These are phyloP conservation scores for Conus betulinus DNA, from an alignment of 1,140 invertebrate genomes.

Conservation along the genomic window DNA sequence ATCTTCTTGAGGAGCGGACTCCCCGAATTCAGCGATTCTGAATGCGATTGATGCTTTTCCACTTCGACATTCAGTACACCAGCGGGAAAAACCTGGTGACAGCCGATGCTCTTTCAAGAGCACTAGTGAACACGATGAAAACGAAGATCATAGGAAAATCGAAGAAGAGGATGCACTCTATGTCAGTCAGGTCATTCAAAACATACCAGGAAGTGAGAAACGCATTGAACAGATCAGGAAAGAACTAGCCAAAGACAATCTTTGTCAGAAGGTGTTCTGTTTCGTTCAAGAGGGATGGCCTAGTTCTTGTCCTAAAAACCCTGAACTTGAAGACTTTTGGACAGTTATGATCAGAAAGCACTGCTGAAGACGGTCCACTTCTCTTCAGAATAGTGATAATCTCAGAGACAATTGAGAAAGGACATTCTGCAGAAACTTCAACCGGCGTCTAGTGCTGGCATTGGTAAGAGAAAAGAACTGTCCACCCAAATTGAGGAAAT, in stretches of 20 bases:
- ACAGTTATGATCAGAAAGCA: neutral
- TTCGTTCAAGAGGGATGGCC: neutral
- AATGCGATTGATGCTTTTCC: neutral
- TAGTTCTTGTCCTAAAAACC: neutral
- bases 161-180: neutral
- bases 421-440: neutral
- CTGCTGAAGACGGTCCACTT: neutral
- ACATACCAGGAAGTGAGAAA: neutral
- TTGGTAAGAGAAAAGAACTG: neutral
- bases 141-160: slow-evolving; percentile 65
- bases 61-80: slow-evolving; percentile 13
- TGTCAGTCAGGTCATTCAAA: neutral
- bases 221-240: neutral
- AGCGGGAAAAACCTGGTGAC: slow-evolving; percentile 48
- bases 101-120: slow-evolving; percentile 38
- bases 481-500: neutral
- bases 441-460: slow-evolving; percentile 63
- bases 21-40: neutral
- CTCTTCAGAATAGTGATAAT: neutral
- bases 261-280: neutral
- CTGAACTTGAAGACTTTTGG: neutral
- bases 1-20: neutral
- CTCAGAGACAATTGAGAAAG: neutral
- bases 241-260: neutral
- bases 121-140: neutral